phyloP scores from a whole-genome alignment of 2,797 vertebrate species.

The Rhabdophis nuchalis region DNA sequence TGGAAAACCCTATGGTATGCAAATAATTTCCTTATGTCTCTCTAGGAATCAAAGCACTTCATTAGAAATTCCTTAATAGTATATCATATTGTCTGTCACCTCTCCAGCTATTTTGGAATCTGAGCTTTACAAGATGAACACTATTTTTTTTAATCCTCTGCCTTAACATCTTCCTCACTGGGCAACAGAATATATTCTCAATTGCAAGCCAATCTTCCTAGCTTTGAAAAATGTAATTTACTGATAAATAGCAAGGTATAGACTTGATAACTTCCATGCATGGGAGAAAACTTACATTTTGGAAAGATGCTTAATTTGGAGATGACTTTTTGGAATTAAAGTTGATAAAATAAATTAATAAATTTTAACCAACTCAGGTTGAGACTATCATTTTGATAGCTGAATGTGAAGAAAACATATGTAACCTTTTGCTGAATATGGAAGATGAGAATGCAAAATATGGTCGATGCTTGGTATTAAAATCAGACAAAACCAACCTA shows the following conservation, averaged over 20 bases:
- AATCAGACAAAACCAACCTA: background rate
- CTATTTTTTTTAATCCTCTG: background rate
- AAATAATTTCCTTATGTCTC: background rate
- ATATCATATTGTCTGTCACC: background rate
- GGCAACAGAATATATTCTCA: background rate
- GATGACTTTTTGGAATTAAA: background rate
- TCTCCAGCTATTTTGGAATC: background rate
- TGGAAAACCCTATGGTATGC: accelerated
- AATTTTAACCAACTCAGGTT: background rate
- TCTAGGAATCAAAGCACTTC: background rate
- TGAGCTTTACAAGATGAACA: background rate
- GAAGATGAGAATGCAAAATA: background rate
- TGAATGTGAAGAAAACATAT: background rate
- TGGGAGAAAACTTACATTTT: background rate
- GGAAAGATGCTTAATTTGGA: background rate
- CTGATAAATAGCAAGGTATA: background rate
- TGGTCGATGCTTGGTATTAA: background rate
- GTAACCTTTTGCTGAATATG: background rate
- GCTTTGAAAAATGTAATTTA: background rate
- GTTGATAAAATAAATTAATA: background rate
- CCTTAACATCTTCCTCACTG: background rate
- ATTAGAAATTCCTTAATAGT: background rate
- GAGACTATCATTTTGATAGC: background rate
- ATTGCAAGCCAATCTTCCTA: background rate
- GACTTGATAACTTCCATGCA: background rate